A percentile compares a stretch with the other conserved stretches of the same genome.
These are phyloP conservation scores for Protaetia brevitarsis DNA, from an alignment of 1,140 invertebrate species.

Conservation along the genomic window DNA sequence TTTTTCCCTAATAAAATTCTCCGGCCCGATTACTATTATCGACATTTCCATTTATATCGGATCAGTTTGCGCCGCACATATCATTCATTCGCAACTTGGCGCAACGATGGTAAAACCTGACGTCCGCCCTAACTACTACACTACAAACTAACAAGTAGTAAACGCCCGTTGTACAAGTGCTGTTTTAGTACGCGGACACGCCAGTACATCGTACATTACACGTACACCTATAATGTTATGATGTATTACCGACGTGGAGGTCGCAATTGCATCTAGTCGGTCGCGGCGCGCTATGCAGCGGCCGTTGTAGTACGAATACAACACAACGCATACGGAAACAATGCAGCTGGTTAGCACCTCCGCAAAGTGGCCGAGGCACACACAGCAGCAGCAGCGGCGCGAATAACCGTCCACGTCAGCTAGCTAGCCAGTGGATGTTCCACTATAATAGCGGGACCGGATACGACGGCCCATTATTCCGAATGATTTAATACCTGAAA, in stretches of 20 bases:
- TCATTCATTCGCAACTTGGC: background rate
- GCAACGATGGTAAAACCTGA: background rate
- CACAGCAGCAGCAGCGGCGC: background rate
- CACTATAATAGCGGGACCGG: slow-evolving; percentile 29
- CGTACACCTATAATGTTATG: slow-evolving; percentile 20
- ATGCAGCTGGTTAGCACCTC: background rate
- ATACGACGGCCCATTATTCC: slow-evolving; percentile 40
- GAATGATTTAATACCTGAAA: slow-evolving; percentile 47
- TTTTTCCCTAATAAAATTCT: no score
- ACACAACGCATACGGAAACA: background rate
- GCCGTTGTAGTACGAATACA: background rate
- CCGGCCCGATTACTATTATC: no score
- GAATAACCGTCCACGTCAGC: background rate
- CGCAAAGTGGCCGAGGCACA: background rate
- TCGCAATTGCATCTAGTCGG: slow-evolving; percentile 14
- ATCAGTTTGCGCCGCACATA: no score
- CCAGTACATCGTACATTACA: background rate
- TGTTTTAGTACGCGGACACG: background rate
- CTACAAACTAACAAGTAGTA: slow-evolving; percentile 10
- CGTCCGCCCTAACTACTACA: background rate
- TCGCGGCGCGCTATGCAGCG: background rate
- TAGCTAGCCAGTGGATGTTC: background rate
- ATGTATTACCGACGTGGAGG: slow-evolving; percentile 14
- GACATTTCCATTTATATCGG: no score
- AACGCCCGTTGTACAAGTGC: slow-evolving; percentile 1